Evolutionary conservation across 2,797 vertebrate genomes (phyloP), one percentile per base, ranked within the genome.

Genomic region (Sebastes matsubarae): DNA sequence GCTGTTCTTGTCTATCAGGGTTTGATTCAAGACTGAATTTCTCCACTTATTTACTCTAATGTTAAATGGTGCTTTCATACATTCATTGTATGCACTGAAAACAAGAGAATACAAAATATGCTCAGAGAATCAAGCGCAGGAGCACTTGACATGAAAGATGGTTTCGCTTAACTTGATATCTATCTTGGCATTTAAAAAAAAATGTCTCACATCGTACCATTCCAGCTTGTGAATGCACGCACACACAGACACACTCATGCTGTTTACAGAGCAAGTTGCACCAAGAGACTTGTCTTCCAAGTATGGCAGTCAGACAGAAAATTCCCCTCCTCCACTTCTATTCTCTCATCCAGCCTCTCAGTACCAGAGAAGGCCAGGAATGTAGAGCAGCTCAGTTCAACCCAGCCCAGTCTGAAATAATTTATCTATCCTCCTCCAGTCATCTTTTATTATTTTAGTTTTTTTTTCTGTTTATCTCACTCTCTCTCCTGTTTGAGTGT

Each of bases 351-450:
- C 82, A 79, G 78, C 81, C 72, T 59, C 76, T 82, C 88, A 85
- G 89, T 65, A 85, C 90, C 89, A 91, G 89, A 91, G 88, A 94
- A 93, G 92, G 90, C 83, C 84, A 91, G 92, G 94, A 94, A 95
- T 94, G 92, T 85, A 60, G 86, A 82, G 79, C 84, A 67, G 79
- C 77, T 64, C 59, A 54, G 81, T 73, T 86, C 85, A 84, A 72
- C 84, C 54, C 65, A 52, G 52, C 69, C 50, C 70, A 81, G 75
- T 42, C 76, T 72, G 60, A 87, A 75, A 82, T 60, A 79, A 32
- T 25, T 13, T 68, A 58, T 72, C 58, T 20, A 36, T 85, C 71
- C 18, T 55, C 74, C 61, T 85, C 64, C 8, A 10, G 68, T 82
- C 18, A 68, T 86, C 63, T 78, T 78, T 83, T 73, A 80, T 70